phyloP scores from a whole-genome alignment of 2,113 vertebrate genomes.

The Antidorcas marsupialis region DNA sequence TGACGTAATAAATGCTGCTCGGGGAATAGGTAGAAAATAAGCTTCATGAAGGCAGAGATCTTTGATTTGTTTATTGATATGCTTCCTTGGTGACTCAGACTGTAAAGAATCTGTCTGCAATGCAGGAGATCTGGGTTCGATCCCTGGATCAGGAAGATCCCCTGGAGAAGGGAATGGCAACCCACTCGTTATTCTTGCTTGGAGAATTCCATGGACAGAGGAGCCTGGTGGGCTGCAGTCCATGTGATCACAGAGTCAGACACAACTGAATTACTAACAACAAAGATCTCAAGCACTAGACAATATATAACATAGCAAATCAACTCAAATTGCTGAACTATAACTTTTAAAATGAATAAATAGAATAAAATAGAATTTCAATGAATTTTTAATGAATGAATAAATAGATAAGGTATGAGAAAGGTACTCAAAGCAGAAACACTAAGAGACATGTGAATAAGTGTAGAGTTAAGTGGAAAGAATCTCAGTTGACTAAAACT shows the following conservation, averaged over 20 bases:
- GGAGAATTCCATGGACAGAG: background rate
- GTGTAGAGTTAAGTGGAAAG: background rate
- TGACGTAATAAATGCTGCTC: background rate
- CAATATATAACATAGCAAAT: background rate
- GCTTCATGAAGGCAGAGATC: background rate
- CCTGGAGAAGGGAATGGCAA: background rate
- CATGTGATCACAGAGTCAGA: background rate
- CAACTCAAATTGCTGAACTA: background rate
- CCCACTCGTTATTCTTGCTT: background rate
- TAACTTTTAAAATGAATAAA: background rate
- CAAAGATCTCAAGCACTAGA: background rate
- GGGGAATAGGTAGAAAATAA: background rate
- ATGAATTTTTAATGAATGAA: too few relatives aligned
- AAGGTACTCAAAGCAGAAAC: background rate
- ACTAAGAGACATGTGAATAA: background rate
- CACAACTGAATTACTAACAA: background rate
- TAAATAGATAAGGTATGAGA: background rate
- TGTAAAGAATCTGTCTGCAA: background rate
- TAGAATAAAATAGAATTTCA: background rate
- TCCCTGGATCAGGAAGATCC: background rate
- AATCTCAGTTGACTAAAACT: background rate
- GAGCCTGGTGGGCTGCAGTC: background rate
- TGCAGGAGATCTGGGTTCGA: background rate
- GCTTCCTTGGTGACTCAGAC: background rate
- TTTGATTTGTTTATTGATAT: background rate